phyloP scores from a whole-genome alignment of 92 coral and sea anemone genomes.

The Phenganax marumi region DNA sequence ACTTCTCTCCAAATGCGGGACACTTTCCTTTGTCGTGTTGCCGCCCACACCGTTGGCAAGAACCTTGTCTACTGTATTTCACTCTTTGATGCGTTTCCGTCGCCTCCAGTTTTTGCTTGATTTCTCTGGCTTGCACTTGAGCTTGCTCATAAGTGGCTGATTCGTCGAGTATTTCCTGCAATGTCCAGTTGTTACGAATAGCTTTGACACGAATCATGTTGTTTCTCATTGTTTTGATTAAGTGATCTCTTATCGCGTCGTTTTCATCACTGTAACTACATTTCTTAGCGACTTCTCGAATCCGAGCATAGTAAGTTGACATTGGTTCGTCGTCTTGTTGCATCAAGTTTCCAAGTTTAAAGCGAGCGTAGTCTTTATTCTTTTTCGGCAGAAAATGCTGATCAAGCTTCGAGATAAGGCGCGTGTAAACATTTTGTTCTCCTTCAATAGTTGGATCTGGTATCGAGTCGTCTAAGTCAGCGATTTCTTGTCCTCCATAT shows the following conservation, averaged over 20 bases:
- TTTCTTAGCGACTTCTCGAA: slow-evolving; percentile 43
- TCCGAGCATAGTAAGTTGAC: slow-evolving; percentile 33
- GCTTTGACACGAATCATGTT: slow-evolving; percentile 31
- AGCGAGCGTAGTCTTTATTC: too few relatives aligned
- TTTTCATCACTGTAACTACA: slow-evolving; percentile 35
- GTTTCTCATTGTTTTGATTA: slow-evolving; percentile 44
- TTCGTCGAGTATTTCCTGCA: slow-evolving; percentile 38
- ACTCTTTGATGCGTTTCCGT: background rate
- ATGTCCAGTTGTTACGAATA: slow-evolving; percentile 26
- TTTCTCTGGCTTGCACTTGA: slow-evolving; percentile 27
- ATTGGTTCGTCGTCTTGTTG: slow-evolving; percentile 33
- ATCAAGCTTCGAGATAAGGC: slow-evolving; percentile 35
- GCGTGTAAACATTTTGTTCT: slow-evolving; percentile 25
- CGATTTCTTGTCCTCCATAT: slow-evolving; percentile 42
- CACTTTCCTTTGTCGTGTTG: too few relatives aligned
- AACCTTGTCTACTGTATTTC: background rate
- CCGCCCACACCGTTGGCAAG: background rate
- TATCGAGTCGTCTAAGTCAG: slow-evolving; percentile 32
- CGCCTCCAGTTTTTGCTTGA: slow-evolving; percentile 32
- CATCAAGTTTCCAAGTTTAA: too few relatives aligned
- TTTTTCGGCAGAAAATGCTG: too few relatives aligned
- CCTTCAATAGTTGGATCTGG: slow-evolving; percentile 35
- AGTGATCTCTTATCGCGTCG: slow-evolving; percentile 46
- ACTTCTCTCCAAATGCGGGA: too few relatives aligned
- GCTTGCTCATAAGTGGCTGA: slow-evolving; percentile 42